Evolutionary conservation across 2,888 invertebrate species (phyloP), one percentile per base, ranked within the genome.

Genomic region (Tipula confusa): DNA sequence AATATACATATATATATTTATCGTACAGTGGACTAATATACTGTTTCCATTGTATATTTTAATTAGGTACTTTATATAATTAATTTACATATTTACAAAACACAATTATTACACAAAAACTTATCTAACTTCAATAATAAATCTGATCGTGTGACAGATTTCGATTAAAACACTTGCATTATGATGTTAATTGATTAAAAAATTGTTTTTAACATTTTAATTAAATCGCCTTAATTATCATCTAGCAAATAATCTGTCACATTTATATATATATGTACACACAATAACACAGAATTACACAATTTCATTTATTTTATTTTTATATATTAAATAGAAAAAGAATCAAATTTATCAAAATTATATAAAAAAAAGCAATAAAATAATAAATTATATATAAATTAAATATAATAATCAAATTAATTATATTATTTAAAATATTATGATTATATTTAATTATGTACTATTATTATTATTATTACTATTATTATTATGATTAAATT

Each of bases 371-470:
- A 64, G 64, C 64, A 64, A 64, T 64, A 64, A 64, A 64, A 64
- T 43, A 24, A 64, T 64, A 9, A 64, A 64, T 64, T 24, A 64
- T 64, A n/a, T n/a, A 64, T 81, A 33, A 81, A 81, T 33, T 81
- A 33, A 81, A 33, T 33, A 81, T 81, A 15, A 29, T 81, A 29
- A 81, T 81, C 33, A 81, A 29, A 81, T 81, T 33, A 81, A 81
- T 81, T 81, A 81, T 31, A 82, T 82, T 15, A 82, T 31, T 31
- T 24, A 82, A 82, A 33, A 33, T n/a, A n/a, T 18, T 33, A 82
- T 33, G 9, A 82, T 29, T 29, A 80, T n/a, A 29, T 29, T 80
- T 43, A 43, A 43, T 64, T 64, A 64, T 24, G 64, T 64, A 64
- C 24, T 64, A 64, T 64, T 64, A 64, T 24, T 29, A 80, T 29